phyloP scores from a whole-genome alignment of 2,113 vertebrate genomes.

The Sula dactylatra region DNA sequence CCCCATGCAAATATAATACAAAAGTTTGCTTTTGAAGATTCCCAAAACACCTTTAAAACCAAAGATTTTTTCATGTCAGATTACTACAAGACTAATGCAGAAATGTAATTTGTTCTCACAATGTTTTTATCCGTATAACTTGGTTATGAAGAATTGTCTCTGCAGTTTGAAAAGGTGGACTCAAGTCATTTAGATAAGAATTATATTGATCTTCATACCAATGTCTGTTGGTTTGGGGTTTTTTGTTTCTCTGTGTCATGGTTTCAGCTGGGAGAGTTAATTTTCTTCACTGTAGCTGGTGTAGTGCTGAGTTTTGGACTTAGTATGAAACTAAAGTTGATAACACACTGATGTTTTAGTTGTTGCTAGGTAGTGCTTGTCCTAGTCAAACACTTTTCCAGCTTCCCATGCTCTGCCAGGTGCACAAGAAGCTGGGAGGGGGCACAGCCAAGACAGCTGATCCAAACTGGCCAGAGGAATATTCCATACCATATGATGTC shows the following conservation, averaged over 20 bases:
- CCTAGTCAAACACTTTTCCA: too few species aligned
- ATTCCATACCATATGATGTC: too few species aligned
- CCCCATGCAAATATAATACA: not conserved
- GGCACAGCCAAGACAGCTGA: too few species aligned
- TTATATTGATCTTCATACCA: not conserved
- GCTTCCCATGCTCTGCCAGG: too few species aligned
- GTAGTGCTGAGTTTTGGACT: too few species aligned
- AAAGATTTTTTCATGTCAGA: not conserved
- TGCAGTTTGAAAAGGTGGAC: not conserved
- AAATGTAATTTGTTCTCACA: not conserved
- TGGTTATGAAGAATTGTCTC: not conserved
- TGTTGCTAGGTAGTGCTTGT: too few species aligned
- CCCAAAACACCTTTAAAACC: not conserved
- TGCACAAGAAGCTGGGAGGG: too few species aligned
- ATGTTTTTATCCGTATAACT: not conserved
- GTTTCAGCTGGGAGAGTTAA: too few species aligned
- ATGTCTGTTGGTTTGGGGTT: accelerated
- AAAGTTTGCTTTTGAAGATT: not conserved
- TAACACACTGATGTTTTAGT: too few species aligned
- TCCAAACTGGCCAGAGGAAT: too few species aligned
- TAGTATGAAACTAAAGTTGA: too few species aligned
- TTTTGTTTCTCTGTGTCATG: not conserved
- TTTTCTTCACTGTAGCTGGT: too few species aligned
- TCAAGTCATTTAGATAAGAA: not conserved
- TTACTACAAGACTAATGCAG: not conserved